These are phyloP conservation scores for Popillia japonica DNA, from an alignment of 1,140 invertebrate genomes.

Conservation along the genomic window DNA sequence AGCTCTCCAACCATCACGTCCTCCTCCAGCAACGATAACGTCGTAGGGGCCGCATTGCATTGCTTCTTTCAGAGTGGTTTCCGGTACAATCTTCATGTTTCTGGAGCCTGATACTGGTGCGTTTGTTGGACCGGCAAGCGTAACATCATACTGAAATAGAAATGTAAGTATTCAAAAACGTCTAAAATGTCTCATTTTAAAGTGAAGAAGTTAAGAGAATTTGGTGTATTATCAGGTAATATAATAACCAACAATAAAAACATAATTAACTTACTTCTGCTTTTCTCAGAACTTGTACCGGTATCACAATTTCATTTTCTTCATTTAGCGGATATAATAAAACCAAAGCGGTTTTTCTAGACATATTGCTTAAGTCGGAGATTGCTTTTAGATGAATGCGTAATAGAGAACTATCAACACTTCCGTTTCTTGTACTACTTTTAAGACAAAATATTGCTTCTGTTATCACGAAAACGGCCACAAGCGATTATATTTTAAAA, in stretches of 20 bases:
- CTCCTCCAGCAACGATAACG: slow-evolving; percentile 43
- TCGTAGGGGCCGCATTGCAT: slow-evolving; percentile 45
- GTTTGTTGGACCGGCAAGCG: slow-evolving; percentile 38
- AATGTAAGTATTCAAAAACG: not conserved
- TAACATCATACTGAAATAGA: slow-evolving; percentile 42
- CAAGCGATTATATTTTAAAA: too few species aligned
- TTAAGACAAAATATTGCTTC: not conserved
- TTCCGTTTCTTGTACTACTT: not conserved
- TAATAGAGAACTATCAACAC: not conserved
- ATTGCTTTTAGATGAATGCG: not conserved
- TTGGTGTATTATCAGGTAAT: too few species aligned
- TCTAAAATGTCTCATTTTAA: slow-evolving; percentile 15
- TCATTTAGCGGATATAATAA: slow-evolving; percentile 62
- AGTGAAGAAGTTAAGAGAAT: slow-evolving; percentile 13
- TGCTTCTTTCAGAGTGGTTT: slow-evolving; percentile 44
- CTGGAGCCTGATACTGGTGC: slow-evolving; percentile 42
- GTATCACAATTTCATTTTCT: slow-evolving; percentile 56
- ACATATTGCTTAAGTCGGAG: slow-evolving; percentile 44
- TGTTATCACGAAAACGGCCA: too few species aligned
- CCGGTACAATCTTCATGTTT: slow-evolving; percentile 41
- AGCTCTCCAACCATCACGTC: slow-evolving; percentile 40
- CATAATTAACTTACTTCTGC: slow-evolving; percentile 43
- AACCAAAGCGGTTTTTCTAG: slow-evolving; percentile 44
- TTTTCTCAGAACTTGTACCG: slow-evolving; percentile 38
- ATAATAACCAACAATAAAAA: slow-evolving; percentile 23